These are phyloP conservation scores for Calvadosia cruxmelitensis DNA, from an alignment of 30 jellyfish, hydroid and myxozoan genomes.

Conservation along the genomic window DNA sequence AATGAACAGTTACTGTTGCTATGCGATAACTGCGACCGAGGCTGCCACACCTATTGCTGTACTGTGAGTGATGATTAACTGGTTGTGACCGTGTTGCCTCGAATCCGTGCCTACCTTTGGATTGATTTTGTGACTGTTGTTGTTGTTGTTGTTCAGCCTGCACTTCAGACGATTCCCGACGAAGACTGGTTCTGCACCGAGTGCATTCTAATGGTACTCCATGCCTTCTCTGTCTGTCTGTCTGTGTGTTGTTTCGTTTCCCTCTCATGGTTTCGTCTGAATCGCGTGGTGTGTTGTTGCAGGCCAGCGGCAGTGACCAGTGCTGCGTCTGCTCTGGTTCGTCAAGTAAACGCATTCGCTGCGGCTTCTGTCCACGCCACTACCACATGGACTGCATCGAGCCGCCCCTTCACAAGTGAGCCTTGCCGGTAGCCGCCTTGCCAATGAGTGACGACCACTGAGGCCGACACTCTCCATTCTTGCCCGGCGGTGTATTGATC, in stretches of 20 bases:
- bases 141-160: slow-evolving; percentile 44
- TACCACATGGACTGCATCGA: slow-evolving; percentile 78
- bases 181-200: slow-evolving; percentile 97
- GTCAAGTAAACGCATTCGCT: slow-evolving; percentile 55
- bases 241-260: background rate
- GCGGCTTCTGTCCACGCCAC: slow-evolving; percentile 86
- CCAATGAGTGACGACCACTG: too few relatives aligned
- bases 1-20: slow-evolving; percentile 75
- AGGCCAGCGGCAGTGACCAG: slow-evolving; percentile 98
- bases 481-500: background rate
- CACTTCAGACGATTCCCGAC: slow-evolving; percentile 72
- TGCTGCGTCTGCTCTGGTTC: slow-evolving; percentile 71
- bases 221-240: background rate
- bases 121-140: background rate
- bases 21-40: slow-evolving; percentile 96
- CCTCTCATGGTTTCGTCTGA: background rate
- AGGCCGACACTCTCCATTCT: background rate
- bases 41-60: slow-evolving; percentile 95
- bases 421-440: background rate
- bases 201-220: slow-evolving; percentile 74
- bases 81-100: background rate
- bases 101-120: background rate
- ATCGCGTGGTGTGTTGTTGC: background rate
- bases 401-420: slow-evolving; percentile 92
- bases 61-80: too few relatives aligned